Percentiles rank a stretch among this genome's conserved stretches.
Conservation (phyloP, 2,888 invertebrate species). For the Pseudococcus viburni region DNA sequence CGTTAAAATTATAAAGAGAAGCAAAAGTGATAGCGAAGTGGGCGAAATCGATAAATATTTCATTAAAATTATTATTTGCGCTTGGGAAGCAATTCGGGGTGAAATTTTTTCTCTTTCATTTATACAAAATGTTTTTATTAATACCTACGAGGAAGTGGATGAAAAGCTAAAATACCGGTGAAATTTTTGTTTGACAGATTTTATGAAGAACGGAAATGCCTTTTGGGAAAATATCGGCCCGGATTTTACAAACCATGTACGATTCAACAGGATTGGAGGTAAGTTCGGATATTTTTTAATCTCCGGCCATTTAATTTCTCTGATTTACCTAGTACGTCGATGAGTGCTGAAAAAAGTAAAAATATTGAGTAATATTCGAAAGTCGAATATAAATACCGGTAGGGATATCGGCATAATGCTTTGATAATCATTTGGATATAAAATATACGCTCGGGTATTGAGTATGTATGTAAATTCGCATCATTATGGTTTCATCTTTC, state of each 20-base stretch:
- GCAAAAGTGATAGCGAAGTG: neutral
- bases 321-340: neutral
- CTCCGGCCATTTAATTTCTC: neutral
- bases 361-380: no score
- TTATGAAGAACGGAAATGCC: slow-evolving; percentile 83
- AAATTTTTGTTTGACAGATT: slow-evolving; percentile 76
- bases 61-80: slow-evolving; percentile 39
- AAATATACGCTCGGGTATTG: no score
- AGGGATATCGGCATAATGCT: no score
- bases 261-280: slow-evolving; percentile 88
- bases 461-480: no score
- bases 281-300: slow-evolving; percentile 68
- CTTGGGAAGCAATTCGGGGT: neutral
- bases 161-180: neutral
- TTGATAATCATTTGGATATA: no score
- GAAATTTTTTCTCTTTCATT: slow-evolving; percentile 4
- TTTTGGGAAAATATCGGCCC: slow-evolving; percentile 85
- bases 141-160: neutral
- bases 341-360: neutral
- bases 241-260: slow-evolving; percentile 82
- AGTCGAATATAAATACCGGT: no score
- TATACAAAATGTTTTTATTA: neutral
- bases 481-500: no score
- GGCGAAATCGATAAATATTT: slow-evolving; percentile 52
- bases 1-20: slow-evolving; percentile 38